phyloP scores from a whole-genome alignment of 2,113 vertebrate genomes.

The Corynorhinus townsendii region DNA sequence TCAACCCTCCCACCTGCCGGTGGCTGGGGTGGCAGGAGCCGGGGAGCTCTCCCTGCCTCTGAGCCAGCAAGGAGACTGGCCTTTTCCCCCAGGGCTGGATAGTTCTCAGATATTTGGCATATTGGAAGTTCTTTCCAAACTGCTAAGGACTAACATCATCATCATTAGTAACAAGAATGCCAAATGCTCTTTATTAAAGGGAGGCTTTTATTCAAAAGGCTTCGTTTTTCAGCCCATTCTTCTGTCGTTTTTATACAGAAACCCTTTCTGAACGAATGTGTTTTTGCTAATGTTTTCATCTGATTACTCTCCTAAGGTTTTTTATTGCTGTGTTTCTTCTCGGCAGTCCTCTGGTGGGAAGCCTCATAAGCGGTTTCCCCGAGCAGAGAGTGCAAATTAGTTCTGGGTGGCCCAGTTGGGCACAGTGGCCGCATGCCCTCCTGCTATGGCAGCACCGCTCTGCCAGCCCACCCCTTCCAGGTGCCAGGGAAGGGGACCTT shows the following conservation, averaged over 20 bases:
- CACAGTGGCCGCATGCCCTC: neutral
- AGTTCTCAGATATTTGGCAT: neutral
- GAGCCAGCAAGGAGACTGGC: neutral
- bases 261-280: conserved; percentile 4
- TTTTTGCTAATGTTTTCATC: conserved; percentile 27
- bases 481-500: neutral
- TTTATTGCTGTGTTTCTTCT: neutral
- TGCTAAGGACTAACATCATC: neutral
- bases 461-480: neutral
- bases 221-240: neutral
- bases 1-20: neutral
- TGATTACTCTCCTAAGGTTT: conserved; percentile 42
- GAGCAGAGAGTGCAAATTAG: neutral
- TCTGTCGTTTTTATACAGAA: conserved; percentile 1
- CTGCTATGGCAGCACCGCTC: neutral
- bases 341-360: neutral
- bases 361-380: neutral
- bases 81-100: neutral
- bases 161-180: neutral
- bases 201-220: conserved; percentile 2
- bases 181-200: neutral
- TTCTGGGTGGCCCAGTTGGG: neutral
- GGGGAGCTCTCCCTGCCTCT: neutral
- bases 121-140: neutral
- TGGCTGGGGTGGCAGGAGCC: rapidly evolving